Conservation (phyloP, 2,797 vertebrate species). For the Malacoraja senta region DNA sequence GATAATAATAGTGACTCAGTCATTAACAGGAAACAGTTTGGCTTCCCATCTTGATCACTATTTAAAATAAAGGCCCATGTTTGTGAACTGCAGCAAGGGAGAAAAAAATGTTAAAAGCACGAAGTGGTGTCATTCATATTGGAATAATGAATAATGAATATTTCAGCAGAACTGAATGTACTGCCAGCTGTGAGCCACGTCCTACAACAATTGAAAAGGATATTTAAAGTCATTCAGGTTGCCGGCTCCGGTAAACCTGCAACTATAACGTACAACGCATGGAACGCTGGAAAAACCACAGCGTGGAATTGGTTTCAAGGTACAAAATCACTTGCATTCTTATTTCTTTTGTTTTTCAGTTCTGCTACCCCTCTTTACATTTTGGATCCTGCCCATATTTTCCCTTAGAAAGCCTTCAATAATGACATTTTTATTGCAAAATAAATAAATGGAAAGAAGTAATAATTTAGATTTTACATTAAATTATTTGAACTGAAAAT, state of each 20-base stretch:
- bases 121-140: neutral
- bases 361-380: neutral
- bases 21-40: neutral
- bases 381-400: neutral
- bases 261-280: neutral
- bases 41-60: neutral
- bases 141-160: slow-evolving; percentile 23
- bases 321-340: neutral
- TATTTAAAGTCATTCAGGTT: neutral
- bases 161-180: slow-evolving; percentile 36
- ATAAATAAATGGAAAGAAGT: neutral
- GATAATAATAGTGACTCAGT: neutral
- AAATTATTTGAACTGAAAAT: neutral
- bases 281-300: neutral
- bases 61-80: neutral
- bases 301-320: neutral
- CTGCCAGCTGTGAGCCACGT: neutral
- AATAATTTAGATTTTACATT: neutral
- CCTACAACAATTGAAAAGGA: neutral
- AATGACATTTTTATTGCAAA: neutral
- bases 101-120: neutral
- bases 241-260: neutral
- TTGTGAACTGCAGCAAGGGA: neutral
- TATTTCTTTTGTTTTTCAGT: neutral
- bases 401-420: neutral